phyloP scores from a whole-genome alignment of 1,140 invertebrate species.

The Bathynomus jamesi region DNA sequence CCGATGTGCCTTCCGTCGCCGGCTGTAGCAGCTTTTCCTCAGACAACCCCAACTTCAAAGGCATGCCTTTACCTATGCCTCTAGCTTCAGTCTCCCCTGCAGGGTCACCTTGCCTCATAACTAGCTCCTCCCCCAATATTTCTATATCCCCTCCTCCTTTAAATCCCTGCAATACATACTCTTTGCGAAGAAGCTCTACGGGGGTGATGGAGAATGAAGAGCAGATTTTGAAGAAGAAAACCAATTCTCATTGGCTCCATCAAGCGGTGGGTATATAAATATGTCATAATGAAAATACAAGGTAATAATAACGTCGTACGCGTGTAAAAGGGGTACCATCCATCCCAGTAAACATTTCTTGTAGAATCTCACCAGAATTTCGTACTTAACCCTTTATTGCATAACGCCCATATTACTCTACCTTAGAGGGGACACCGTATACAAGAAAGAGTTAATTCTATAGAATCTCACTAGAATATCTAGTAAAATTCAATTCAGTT shows the following conservation, averaged over 20 bases:
- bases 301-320: too few species aligned
- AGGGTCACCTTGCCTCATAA: neutral
- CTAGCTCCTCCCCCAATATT: neutral
- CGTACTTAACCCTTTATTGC: too few species aligned
- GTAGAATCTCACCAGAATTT: too few species aligned
- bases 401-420: too few species aligned
- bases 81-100: neutral
- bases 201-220: conserved; percentile 40
- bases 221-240: conserved; percentile 41
- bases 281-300: too few species aligned
- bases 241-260: conserved; percentile 45
- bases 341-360: too few species aligned
- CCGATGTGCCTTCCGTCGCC: conserved; percentile 46
- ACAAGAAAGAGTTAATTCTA: too few species aligned
- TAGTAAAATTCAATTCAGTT: too few species aligned
- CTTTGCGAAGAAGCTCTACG: conserved; percentile 29
- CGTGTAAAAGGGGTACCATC: too few species aligned
- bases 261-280: conserved; percentile 46
- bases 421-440: too few species aligned
- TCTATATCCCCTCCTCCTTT: neutral
- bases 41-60: neutral
- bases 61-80: neutral
- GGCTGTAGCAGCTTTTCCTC: conserved; percentile 41
- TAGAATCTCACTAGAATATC: too few species aligned
- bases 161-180: neutral